Conservation (phyloP, 2,113 vertebrate species). For the Calidris pugnax region DNA sequence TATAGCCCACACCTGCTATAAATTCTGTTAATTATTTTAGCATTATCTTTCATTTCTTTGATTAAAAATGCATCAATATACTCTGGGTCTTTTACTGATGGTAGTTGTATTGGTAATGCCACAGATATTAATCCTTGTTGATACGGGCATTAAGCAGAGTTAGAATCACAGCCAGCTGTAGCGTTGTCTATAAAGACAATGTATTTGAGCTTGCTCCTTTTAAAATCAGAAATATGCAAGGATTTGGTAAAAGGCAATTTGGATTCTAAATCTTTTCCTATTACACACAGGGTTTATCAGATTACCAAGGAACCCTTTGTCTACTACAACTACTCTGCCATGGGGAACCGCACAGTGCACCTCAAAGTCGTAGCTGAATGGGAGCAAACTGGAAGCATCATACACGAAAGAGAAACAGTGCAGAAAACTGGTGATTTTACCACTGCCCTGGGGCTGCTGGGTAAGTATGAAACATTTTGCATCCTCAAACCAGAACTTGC, state of each 20-base stretch:
- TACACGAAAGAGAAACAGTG: background rate
- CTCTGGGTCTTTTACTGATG: background rate
- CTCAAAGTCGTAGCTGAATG: slow-evolving; percentile 77
- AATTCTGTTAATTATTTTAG: background rate
- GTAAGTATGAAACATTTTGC: slow-evolving; percentile 47
- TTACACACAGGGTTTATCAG: slow-evolving; percentile 73
- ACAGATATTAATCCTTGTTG: background rate
- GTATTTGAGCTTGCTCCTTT: background rate
- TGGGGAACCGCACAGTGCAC: slow-evolving; percentile 76
- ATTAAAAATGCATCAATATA: background rate
- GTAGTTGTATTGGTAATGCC: background rate
- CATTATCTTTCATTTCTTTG: background rate
- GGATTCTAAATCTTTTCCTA: background rate
- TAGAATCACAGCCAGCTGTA: background rate
- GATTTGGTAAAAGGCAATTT: background rate
- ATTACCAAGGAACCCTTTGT: slow-evolving; percentile 77
- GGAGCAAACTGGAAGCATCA: background rate
- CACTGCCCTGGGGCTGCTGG: slow-evolving; percentile 77
- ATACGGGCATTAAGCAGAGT: background rate
- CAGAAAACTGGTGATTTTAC: slow-evolving; percentile 77
- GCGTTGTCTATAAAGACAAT: background rate
- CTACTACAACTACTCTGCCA: slow-evolving; percentile 74
- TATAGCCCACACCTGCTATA: background rate
- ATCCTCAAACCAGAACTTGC: background rate
- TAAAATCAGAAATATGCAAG: background rate